Base-by-base conservation (phyloP, 2,888 invertebrate genomes). In the Steromphala cineraria region DNA sequence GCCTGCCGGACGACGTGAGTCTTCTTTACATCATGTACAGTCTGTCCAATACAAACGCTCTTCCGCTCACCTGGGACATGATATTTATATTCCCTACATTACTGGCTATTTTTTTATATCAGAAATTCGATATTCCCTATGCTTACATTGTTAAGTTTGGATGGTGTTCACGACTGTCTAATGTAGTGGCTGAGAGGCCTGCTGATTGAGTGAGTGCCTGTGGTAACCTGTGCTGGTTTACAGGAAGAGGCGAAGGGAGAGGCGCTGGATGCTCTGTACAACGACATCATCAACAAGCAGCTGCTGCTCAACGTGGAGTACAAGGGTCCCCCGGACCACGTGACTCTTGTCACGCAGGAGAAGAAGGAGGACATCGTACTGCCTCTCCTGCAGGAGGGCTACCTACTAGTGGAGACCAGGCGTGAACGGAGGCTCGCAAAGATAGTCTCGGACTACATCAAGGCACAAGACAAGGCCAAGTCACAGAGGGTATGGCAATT, bases 401-500 rank as follows among this genome's bases (percentile, higher is more conserved):
- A 96, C 81, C 95, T 98, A 67, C 94, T 98, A 83, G 96, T 96
- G 86, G 98, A 98, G 81, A 85, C 82, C 28, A 94, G 96, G 85
- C 96, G 96, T 87, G 98, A 98, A 91, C 96, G 96, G 85, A 95
- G 97, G 88, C 95, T 98, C 86, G 95, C 96, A 83, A 95, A 94
- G 75, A 90, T 96, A 95, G 93, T 96, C 82, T 94, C 95, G 62
- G 97, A 97, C 90, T 99, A 98, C 94, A 95, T 95, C 92, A 95
- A 95, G 81, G 97, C 98, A 67, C 97, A 98, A 93, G 96, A 97
- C 85, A 95, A 95, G 86, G 99, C 99, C 28, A 96, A 97, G 94
- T 96, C 96, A 90, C 95, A 96, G 88, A 91, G 94, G 90, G 94
- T 94, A 87, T 85, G 93, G 87, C 7, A 2, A 36, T 4, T 7